Conservation (phyloP, 2,113 vertebrate species). For the Tetrax tetrax region DNA sequence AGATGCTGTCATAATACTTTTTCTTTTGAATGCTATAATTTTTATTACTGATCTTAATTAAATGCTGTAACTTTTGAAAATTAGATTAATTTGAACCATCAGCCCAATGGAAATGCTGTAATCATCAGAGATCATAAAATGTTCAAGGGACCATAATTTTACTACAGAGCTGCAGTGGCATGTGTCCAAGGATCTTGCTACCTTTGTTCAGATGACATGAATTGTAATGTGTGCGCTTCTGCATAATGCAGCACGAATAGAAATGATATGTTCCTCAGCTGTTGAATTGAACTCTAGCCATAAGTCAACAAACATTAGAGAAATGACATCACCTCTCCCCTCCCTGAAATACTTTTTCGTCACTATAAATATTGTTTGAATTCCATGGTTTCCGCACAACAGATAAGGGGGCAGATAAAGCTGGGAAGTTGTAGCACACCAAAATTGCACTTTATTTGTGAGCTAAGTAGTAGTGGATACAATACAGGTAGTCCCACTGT, state of each 20-base stretch:
- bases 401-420: background rate
- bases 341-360: background rate
- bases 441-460: background rate
- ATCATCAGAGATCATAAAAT: background rate
- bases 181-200: background rate
- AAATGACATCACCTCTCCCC: background rate
- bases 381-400: background rate
- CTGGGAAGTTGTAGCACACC: background rate
- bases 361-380: background rate
- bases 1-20: background rate
- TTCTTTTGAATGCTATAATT: background rate
- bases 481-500: background rate
- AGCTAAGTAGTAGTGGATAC: background rate
- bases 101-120: background rate
- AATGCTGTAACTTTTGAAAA: background rate
- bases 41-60: conserved; percentile 25
- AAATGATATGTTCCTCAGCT: background rate
- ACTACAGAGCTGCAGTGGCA: background rate
- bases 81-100: conserved; percentile 16
- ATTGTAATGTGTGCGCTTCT: background rate
- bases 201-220: background rate
- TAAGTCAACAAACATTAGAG: background rate
- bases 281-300: background rate
- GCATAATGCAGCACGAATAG: background rate
- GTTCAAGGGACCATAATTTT: background rate